phyloP scores from a whole-genome alignment of 1,140 invertebrate species.

The Oncopodura yosiiana region DNA sequence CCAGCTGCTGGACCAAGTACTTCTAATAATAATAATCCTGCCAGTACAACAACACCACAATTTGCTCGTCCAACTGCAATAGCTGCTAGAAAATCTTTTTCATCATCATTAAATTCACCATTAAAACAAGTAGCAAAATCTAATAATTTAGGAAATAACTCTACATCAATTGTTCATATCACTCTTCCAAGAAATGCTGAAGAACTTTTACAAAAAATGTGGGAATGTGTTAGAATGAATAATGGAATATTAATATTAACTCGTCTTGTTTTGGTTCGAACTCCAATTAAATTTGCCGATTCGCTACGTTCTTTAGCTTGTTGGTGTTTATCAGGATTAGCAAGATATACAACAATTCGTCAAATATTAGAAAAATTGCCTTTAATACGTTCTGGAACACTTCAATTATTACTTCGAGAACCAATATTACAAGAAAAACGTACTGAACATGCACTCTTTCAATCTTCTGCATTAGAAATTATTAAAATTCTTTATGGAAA shows the following conservation, averaged over 20 bases:
- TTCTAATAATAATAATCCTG: background rate
- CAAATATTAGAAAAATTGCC: constrained; percentile 95
- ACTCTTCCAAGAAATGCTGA: constrained; percentile 44
- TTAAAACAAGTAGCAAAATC: background rate
- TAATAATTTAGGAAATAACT: constrained; percentile 5
- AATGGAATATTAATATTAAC: constrained; percentile 42
- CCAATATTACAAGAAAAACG: constrained; percentile 92
- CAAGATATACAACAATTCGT: constrained; percentile 71
- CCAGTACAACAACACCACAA: too few relatives aligned
- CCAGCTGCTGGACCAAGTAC: constrained; percentile 21
- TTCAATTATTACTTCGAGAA: constrained; percentile 86
- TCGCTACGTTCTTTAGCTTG: constrained; percentile 83
- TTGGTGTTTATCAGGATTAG: constrained; percentile 79
- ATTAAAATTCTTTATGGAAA: constrained; percentile 86
- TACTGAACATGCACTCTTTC: constrained; percentile 89
- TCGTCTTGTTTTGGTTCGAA: constrained; percentile 76
- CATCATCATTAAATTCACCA: background rate
- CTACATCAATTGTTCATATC: background rate
- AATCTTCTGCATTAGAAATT: constrained; percentile 85
- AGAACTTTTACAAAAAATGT: constrained; percentile 78
- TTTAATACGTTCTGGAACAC: constrained; percentile 82
- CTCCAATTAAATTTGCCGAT: constrained; percentile 93
- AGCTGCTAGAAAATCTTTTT: background rate
- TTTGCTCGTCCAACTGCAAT: background rate
- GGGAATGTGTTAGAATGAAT: constrained; percentile 70